Evolutionary conservation across 2,797 vertebrate genomes (phyloP), one percentile per base, ranked within the genome.

Genomic region (Sternotherus odoratus): DNA sequence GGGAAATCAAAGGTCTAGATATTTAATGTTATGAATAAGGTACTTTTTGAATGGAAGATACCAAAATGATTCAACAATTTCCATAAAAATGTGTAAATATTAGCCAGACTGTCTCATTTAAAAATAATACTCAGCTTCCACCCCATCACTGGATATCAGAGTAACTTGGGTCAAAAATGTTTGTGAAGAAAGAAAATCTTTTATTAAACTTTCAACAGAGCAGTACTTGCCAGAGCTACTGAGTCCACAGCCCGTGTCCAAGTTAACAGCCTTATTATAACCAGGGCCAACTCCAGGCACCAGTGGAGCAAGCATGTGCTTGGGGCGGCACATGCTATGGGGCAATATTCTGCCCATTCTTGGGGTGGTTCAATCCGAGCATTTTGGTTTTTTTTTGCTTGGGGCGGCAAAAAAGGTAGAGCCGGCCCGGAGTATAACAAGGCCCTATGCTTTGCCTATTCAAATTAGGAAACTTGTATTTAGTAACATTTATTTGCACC

Each of bases 31-130:
- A 50, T 36, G 46, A 75, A 33, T 19, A 63, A 91, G 86, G 2
- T 92, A 95, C 91, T 87, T 79, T 87, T 87, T 90, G 83, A 56
- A 54, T 49, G 53, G 54, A 66, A 83, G 39, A 13, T 72, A 87
- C 77, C 1, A 12, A 77, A 93, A 87, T 50, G 5, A 17, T 81
- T 91, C n/a, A 78, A 83, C 82, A 28, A 13, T 57, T 5, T 72
- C 94, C 86, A 17, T 46, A 86, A 81, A 96, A 53, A 57, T 57
- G 54, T 53, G 36, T 75, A 84, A 85, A 21, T 1, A 2, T 49
- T 88, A 85, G 24, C 36, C 2, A 3, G 50, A 0, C 72, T 72
- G 83, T 89, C 77, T 86, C 72, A 85, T 92, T 48, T 43, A 13
- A 66, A 4, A 43, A 90, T 3, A 80, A 83, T 85, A 46, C 80